Evolutionary conservation across 2,113 vertebrate species (phyloP).

Genomic region (Gallinago media): DNA sequence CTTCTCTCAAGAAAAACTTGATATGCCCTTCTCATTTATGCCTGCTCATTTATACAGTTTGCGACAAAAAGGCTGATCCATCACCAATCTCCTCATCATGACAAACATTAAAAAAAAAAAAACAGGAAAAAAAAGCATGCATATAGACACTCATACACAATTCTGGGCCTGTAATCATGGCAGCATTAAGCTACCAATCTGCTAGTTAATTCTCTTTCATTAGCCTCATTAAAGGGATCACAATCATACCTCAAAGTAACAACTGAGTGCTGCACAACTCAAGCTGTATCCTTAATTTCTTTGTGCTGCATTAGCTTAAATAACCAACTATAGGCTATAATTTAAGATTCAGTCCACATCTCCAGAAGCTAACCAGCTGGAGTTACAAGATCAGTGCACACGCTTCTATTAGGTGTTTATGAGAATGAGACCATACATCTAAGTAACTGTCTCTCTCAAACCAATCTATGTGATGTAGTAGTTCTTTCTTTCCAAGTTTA

Average conservation of each 20-base stretch:
- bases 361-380: neutral
- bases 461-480: neutral
- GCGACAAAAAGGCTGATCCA: neutral
- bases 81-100: neutral
- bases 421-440: neutral
- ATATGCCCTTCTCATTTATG: neutral
- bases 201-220: neutral
- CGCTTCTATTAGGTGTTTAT: neutral
- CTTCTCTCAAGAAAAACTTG: neutral
- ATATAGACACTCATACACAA: neutral
- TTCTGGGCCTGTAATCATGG: neutral
- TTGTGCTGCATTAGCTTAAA: neutral
- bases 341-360: neutral
- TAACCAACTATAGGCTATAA: neutral
- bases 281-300: neutral
- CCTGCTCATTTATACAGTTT: neutral
- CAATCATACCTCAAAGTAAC: neutral
- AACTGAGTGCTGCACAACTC: neutral
- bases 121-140: neutral
- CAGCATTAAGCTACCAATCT: neutral
- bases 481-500: neutral
- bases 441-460: neutral
- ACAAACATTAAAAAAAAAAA: neutral
- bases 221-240: neutral
- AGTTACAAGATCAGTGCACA: neutral